phyloP scores from a whole-genome alignment of 2,797 vertebrate genomes.

The Tragopan temminckii region DNA sequence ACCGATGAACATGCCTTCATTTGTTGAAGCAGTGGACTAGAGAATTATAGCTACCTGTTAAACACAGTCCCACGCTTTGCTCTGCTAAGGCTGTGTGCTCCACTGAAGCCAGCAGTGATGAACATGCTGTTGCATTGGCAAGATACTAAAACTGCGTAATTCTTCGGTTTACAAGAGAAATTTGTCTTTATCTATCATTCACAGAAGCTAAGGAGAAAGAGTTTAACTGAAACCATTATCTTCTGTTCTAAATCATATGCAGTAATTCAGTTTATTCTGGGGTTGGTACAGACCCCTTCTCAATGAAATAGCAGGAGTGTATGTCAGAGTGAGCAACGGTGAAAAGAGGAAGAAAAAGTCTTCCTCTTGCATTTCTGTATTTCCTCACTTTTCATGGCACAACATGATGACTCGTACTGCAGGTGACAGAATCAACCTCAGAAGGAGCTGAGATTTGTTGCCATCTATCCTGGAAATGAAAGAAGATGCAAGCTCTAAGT shows the following conservation, averaged over 20 bases:
- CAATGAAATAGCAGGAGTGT: neutral
- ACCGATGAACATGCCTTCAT: neutral
- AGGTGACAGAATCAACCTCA: neutral
- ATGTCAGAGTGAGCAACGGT: accelerated
- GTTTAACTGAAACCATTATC: neutral
- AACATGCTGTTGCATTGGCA: neutral
- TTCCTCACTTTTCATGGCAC: neutral
- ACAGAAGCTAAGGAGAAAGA: neutral
- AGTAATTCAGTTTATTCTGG: neutral
- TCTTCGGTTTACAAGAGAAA: neutral
- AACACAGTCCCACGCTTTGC: neutral
- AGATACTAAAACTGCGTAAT: neutral
- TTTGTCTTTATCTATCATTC: neutral
- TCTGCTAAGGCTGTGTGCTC: neutral
- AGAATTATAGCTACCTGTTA: neutral
- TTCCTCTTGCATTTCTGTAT: neutral
- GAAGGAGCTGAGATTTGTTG: neutral
- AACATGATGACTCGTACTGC: neutral
- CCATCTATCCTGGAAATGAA: neutral
- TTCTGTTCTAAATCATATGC: neutral
- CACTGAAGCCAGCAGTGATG: neutral
- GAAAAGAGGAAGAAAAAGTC: neutral
- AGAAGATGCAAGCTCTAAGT: neutral
- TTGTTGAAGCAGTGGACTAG: conserved; percentile 18
- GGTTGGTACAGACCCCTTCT: too few species aligned